Percentiles rank a stretch among this genome's conserved stretches.
Evolutionary conservation across 2,113 vertebrate genomes (phyloP).

Genomic region (Pangasianodon hypophthalmus): DNA sequence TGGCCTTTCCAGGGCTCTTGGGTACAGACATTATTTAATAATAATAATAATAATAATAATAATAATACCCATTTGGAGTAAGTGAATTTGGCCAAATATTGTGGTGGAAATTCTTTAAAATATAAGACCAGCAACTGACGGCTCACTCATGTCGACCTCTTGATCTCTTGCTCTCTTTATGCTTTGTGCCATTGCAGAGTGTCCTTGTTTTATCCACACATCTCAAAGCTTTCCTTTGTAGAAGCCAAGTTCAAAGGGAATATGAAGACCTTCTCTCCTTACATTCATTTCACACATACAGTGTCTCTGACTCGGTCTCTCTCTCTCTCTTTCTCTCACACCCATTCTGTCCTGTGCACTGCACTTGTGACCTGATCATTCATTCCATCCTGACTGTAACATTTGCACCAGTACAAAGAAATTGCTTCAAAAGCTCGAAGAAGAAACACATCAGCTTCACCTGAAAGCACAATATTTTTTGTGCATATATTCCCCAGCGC

Average conservation of each 20-base stretch:
- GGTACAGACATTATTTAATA: background rate
- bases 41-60: background rate
- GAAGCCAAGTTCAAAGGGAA: conserved; percentile 58
- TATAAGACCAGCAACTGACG: background rate
- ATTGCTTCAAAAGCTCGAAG: background rate
- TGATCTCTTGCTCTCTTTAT: background rate
- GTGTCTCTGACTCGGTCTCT: conserved; percentile 53
- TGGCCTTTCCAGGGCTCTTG: background rate
- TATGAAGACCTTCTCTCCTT: conserved; percentile 26
- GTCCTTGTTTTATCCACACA: conserved; percentile 64
- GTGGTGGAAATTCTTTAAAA: conserved; percentile 4
- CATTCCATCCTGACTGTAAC: background rate
- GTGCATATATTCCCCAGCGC: background rate
- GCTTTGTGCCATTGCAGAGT: conserved; percentile 49
- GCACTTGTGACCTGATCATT: background rate
- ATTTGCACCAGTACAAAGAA: background rate
- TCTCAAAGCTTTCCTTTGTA: conserved; percentile 62
- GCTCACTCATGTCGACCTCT: background rate
- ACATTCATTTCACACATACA: background rate
- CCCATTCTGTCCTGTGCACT: background rate
- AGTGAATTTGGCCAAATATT: background rate
- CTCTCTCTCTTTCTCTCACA: conserved; percentile 47
- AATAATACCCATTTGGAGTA: background rate
- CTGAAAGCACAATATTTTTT: background rate
- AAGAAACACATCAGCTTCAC: background rate